Evolutionary conservation across 1,140 invertebrate species (phyloP), one percentile per base, ranked within the genome.

Genomic region (Protaetia brevitarsis): DNA sequence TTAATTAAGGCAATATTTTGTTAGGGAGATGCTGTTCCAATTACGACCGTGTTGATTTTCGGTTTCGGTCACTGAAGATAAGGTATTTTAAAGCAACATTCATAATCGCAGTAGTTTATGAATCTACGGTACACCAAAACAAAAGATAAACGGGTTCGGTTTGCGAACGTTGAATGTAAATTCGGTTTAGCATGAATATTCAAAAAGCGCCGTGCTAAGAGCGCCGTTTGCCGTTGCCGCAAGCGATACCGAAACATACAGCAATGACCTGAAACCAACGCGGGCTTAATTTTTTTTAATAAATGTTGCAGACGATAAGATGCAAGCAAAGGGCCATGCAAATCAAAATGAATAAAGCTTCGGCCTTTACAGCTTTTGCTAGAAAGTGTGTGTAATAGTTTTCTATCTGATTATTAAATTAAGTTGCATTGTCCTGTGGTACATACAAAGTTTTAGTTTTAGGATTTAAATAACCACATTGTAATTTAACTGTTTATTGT

Each of bases 301-400:
- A 63, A 63, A 63, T 37, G 61, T 31, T 63, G 28, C 61, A 37
- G 61, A 63, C 37, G 61, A 63, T 63, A 63, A 63, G 34, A 41
- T 63, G 61, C 34, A 63, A 63, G 61, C 45, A 41, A 41, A 63
- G 26, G 34, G 37, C n/a, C 28, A 63, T 63, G 61, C 16, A 63
- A 63, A 63, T 63, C 41, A 51, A 51, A 51, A 51, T 6, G 41
- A 23, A 51, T 51, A 23, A 51, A 51, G 19, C 19, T 23, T 51
- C 19, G 21, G 13, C 16, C 21, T 5, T 23, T 51, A 23, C 41
- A 23, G 21, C 26, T 26, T 51, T 51, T 10, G 37, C 2, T 45
- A 45, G 7, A 19, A 23, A 51, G 41, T 6, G 1, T 23, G 19
- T 11, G 19, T 5, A 23, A 51, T 10, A 2, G 41, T n/a, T n/a